phyloP scores from a whole-genome alignment of 2,888 invertebrate species.

The Drepana falcataria region DNA sequence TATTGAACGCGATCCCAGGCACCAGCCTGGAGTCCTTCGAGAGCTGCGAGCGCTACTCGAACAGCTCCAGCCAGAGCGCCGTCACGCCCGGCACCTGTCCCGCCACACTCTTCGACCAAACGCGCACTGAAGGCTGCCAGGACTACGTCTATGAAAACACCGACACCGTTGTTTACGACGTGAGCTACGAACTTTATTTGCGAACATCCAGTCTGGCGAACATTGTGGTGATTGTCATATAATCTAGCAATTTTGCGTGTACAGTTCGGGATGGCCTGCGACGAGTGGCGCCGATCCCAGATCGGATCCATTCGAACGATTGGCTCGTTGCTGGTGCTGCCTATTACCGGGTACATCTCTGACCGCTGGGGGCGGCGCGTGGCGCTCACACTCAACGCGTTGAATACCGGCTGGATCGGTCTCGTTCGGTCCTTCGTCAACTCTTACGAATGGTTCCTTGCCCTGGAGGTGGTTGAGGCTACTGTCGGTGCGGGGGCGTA shows the following conservation, averaged over 20 bases:
- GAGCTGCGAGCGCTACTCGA: constrained; percentile 63
- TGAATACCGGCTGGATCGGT: constrained; percentile 82
- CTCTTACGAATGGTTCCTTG: constrained; percentile 83
- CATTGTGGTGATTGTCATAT: constrained; percentile 3
- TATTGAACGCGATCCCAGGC: constrained; percentile 52
- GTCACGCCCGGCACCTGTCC: constrained; percentile 33
- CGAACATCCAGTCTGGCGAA: not conserved
- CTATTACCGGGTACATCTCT: constrained; percentile 84
- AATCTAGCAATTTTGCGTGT: constrained; percentile 5
- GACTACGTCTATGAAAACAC: constrained; percentile 50
- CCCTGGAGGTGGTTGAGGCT: constrained; percentile 85
- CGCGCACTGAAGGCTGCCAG: constrained; percentile 32
- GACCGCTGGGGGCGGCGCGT: constrained; percentile 85
- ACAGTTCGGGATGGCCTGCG: constrained; percentile 82
- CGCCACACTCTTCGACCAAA: constrained; percentile 39
- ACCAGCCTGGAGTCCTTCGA: constrained; percentile 38
- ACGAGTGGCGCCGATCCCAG: constrained; percentile 84
- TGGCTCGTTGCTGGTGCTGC: constrained; percentile 84
- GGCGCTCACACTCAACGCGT: constrained; percentile 79
- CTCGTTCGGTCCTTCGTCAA: constrained; percentile 83
- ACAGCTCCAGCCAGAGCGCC: constrained; percentile 2
- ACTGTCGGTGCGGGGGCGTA: constrained; percentile 84
- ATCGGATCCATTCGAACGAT: constrained; percentile 86
- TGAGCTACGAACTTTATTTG: constrained; percentile 24
- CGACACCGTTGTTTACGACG: constrained; percentile 58